Conservation (phyloP, 2,797 vertebrate genomes). For the Acanthurus tractus region DNA sequence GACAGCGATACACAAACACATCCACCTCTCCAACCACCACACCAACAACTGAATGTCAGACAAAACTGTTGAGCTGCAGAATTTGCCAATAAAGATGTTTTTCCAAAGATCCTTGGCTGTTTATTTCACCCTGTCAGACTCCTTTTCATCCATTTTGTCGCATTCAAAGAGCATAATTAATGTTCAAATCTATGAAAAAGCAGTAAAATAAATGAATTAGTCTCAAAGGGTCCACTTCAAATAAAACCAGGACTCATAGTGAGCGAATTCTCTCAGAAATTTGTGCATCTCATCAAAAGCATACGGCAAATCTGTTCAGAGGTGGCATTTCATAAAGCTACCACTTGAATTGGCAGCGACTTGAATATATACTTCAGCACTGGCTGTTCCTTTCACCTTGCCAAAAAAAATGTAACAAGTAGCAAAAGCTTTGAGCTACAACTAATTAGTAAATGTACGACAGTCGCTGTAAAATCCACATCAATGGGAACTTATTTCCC, state of each 20-base stretch:
- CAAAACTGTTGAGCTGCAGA: background rate
- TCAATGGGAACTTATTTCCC: constrained; percentile 2
- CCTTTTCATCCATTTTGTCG: background rate
- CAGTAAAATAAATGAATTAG: no score
- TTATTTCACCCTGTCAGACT: background rate
- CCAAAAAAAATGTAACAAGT: background rate
- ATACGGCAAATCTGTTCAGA: no score
- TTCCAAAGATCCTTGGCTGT: background rate
- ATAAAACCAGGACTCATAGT: no score
- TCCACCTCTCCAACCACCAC: background rate
- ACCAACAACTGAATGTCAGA: background rate
- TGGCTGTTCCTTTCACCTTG: background rate
- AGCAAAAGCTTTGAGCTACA: background rate
- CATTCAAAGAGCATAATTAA: background rate
- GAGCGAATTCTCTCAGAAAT: no score
- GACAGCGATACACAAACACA: no score
- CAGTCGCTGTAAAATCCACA: constrained; percentile 5
- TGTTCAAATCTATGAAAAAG: background rate
- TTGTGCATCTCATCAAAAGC: no score
- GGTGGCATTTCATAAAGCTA: constrained; percentile 1
- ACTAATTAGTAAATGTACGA: constrained; percentile 7
- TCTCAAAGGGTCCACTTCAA: no score
- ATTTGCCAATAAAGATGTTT: background rate
- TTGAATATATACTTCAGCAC: background rate
- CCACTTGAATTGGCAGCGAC: constrained; percentile 8